Evolutionary conservation across 2,888 invertebrate species (phyloP), one percentile per base, ranked within the genome.

Genomic region (Eremobia ochroleuca): DNA sequence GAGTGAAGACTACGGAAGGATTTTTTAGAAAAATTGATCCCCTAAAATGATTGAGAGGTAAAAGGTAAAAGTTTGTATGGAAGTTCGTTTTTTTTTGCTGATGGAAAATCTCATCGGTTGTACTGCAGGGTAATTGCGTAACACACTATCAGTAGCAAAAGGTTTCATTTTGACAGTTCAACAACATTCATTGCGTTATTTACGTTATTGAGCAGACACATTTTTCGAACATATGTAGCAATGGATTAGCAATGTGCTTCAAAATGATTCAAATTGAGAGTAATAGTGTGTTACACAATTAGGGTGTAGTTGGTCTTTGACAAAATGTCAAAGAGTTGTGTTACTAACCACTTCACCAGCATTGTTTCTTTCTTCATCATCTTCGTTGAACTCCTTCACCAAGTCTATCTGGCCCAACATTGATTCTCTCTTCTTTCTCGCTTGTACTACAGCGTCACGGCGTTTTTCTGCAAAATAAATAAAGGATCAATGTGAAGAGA

Each of bases 271-370:
- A n/a, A n/a, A n/a, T n/a, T n/a, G n/a, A n/a, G n/a, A n/a, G n/a
- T n/a, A n/a, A n/a, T n/a, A n/a, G n/a, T n/a, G n/a, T n/a, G n/a
- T n/a, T n/a, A n/a, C n/a, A n/a, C n/a, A n/a, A n/a, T n/a, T n/a
- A n/a, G n/a, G n/a, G n/a, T n/a, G n/a, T n/a, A n/a, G 46, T 21
- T 49, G 21, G 21, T 52, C 11, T 21, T 40, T 43, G 11, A 28
- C 28, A 28, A 43, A 21, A 40, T 34, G 11, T 11, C 4, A 18
- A 21, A 28, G 28, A 31, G 0, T 46, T 4, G 2, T 6, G 15
- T 49, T 18, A 28, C 71, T 71, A 82, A 98, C 98, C 95, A 98
- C 97, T 95, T 98, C 98, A 43, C 97, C 94, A 0, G 97, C 98
- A 55, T 95, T 96, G 86, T 98, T 97, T 43, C 97, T 97, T 0